phyloP scores from a whole-genome alignment of 2,113 vertebrate species.

The Aptenodytes forsteri region DNA sequence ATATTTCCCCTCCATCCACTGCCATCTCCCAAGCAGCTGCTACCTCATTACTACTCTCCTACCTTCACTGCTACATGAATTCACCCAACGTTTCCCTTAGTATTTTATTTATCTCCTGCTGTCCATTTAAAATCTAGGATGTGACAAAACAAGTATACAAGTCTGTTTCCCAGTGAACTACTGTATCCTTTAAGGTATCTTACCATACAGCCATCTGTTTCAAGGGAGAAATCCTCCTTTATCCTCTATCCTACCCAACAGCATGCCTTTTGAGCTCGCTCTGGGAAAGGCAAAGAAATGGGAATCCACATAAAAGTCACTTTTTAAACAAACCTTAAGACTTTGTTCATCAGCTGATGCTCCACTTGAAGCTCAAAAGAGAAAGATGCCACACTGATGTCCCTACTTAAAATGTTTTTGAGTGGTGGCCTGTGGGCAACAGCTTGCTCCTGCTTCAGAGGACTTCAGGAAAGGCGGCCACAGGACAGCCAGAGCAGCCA shows the following conservation, averaged over 20 bases:
- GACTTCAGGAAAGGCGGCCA: not conserved
- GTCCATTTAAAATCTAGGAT: not conserved
- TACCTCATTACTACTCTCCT: not conserved
- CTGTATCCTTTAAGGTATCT: not conserved
- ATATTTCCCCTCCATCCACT: not conserved
- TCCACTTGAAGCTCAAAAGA: not conserved
- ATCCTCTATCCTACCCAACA: not conserved
- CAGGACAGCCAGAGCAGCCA: accelerated
- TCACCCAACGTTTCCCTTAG: not conserved
- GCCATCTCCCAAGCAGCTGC: not conserved
- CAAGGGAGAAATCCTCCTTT: not conserved
- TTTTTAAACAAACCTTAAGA: not conserved
- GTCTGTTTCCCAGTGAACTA: not conserved
- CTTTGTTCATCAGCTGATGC: not conserved
- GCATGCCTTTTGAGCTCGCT: not conserved
- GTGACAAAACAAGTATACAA: not conserved
- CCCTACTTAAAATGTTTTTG: not conserved
- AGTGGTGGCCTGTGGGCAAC: not conserved
- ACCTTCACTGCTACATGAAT: not conserved
- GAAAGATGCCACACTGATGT: not conserved
- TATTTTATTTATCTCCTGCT: not conserved
- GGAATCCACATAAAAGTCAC: not conserved
- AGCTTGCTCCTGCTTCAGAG: not conserved
- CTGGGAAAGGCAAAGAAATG: not conserved
- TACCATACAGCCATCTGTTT: not conserved